Evolutionary conservation across 2,797 vertebrate species (phyloP).

Genomic region (Gallinago stenura): DNA sequence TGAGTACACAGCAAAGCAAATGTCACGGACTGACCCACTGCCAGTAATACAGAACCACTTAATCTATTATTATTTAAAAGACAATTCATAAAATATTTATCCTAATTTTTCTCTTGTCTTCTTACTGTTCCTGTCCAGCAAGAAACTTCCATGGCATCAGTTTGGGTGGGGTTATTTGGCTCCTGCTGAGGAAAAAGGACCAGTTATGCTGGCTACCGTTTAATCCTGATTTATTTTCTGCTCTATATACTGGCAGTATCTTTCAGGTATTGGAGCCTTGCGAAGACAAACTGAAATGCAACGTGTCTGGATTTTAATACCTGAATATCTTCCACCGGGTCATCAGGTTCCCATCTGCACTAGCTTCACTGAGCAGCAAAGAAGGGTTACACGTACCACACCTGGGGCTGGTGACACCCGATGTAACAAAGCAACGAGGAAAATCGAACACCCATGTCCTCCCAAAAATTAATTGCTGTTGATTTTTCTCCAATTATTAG

Average conservation of each 20-base stretch:
- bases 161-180: background rate
- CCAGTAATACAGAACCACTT: background rate
- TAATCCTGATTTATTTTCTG: slow-evolving; percentile 29
- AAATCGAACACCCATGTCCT: background rate
- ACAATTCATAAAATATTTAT: background rate
- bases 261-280: background rate
- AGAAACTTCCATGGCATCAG: background rate
- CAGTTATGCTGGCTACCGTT: background rate
- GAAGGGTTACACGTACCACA: rapidly evolving
- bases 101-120: background rate
- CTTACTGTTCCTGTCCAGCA: background rate
- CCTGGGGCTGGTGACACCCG: background rate
- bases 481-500: background rate
- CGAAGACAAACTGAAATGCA: background rate
- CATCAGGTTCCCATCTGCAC: background rate
- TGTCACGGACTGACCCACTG: background rate
- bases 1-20: background rate
- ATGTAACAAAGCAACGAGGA: background rate
- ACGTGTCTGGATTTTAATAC: background rate
- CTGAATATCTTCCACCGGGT: background rate
- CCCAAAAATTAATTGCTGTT: background rate
- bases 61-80: background rate
- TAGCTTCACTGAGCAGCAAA: background rate
- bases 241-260: background rate
- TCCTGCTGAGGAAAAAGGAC: background rate